These are phyloP conservation scores for Lophotis ruficrista DNA, from an alignment of 2,113 vertebrate genomes.

Conservation along the genomic window DNA sequence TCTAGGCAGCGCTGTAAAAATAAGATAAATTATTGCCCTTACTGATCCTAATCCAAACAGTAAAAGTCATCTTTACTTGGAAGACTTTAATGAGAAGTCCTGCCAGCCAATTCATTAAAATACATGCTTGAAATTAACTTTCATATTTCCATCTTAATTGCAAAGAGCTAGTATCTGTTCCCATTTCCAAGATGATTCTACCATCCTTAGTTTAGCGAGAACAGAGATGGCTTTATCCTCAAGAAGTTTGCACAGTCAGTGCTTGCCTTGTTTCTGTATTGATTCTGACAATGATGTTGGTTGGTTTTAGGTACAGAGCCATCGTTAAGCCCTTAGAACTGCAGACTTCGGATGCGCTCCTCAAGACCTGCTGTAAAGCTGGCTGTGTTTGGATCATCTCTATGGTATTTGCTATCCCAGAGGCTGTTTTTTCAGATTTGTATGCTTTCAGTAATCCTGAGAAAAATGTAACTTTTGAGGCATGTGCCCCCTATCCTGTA, in stretches of 20 bases:
- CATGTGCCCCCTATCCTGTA: conserved; percentile 77
- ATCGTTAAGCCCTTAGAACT: conserved; percentile 81
- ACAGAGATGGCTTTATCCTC: background rate
- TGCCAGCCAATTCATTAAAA: background rate
- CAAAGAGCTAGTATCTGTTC: background rate
- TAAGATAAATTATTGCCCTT: background rate
- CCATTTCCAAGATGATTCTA: background rate
- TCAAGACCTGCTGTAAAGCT: conserved; percentile 81
- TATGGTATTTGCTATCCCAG: conserved; percentile 80
- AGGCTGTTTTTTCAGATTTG: conserved; percentile 81
- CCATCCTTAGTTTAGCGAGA: background rate
- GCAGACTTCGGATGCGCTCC: conserved; percentile 75
- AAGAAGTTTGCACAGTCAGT: background rate
- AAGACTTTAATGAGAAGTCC: background rate
- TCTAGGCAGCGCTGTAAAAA: background rate
- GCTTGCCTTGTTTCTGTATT: background rate
- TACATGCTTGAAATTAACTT: background rate
- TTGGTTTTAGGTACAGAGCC: conserved; percentile 77
- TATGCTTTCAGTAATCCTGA: conserved; percentile 75
- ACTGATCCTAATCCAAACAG: background rate
- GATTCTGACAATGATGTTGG: background rate
- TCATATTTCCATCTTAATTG: background rate
- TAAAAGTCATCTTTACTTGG: background rate
- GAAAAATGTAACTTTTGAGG: conserved; percentile 76
- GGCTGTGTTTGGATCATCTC: conserved; percentile 78